phyloP scores from a whole-genome alignment of 2,797 vertebrate genomes.

The Helostoma temminkii region DNA sequence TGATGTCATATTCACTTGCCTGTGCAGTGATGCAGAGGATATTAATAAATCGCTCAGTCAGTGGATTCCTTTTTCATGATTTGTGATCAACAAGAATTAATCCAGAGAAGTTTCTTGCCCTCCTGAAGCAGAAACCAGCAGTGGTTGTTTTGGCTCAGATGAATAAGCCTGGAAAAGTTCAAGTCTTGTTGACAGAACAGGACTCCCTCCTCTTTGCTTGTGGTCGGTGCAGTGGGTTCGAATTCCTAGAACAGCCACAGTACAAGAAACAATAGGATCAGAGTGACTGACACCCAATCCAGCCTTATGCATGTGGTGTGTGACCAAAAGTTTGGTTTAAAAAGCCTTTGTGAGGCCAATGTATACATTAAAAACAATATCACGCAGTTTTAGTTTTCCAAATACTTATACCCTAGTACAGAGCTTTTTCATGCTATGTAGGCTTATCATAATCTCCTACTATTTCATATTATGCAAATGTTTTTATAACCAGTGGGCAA shows the following conservation, averaged over 20 bases:
- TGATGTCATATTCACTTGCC: constrained; percentile 50
- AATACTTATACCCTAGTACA: not conserved
- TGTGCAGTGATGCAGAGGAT: constrained; percentile 15
- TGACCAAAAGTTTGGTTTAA: constrained; percentile 40
- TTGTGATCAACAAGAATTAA: not conserved
- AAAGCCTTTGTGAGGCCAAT: constrained; percentile 1
- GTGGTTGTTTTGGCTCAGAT: constrained; percentile 5
- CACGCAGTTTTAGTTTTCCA: not conserved
- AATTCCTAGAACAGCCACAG: constrained; percentile 46
- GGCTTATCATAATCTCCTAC: not conserved
- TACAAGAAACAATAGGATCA: constrained; percentile 69
- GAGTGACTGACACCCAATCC: constrained; percentile 72
- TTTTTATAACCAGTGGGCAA: constrained; percentile 48
- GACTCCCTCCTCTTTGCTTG: constrained; percentile 29
- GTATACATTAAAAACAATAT: not conserved
- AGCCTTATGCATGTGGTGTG: constrained; percentile 22
- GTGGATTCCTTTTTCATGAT: constrained; percentile 22
- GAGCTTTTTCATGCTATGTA: not conserved
- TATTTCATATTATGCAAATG: not conserved
- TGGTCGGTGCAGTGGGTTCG: constrained; percentile 46
- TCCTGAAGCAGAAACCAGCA: not conserved
- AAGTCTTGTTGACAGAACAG: constrained; percentile 7
- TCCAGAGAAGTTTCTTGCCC: not conserved
- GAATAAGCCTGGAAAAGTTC: constrained; percentile 6
- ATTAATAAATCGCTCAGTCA: too few species aligned